Evolutionary conservation across 2,797 vertebrate genomes (phyloP).

Genomic region (Amazonetta brasiliensis): DNA sequence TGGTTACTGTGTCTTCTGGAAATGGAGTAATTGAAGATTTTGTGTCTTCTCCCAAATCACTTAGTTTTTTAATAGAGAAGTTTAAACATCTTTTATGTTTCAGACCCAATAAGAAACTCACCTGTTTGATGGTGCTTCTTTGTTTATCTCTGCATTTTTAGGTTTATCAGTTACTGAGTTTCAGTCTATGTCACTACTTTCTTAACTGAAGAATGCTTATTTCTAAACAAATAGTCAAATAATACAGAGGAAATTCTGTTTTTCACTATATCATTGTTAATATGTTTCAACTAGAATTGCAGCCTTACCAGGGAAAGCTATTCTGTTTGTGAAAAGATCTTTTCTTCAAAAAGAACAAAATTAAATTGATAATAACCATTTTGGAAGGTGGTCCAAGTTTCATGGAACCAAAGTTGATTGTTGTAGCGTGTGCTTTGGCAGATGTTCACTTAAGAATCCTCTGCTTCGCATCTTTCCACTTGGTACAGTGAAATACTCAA

Average conservation of each 20-base stretch:
- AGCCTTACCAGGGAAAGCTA: neutral
- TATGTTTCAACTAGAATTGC: neutral
- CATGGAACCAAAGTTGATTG: neutral
- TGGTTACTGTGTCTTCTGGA: neutral
- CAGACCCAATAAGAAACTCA: neutral
- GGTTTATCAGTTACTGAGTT: neutral
- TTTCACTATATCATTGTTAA: neutral
- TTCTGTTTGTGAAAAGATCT: neutral
- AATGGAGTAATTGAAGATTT: neutral
- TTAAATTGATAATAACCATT: neutral
- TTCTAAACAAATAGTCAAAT: neutral
- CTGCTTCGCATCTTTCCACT: neutral
- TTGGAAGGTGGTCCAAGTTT: neutral
- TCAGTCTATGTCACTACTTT: neutral
- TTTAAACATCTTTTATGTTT: neutral
- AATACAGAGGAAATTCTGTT: neutral
- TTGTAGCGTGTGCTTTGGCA: neutral
- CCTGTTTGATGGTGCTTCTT: neutral
- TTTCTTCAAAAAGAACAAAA: neutral
- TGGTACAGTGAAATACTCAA: neutral
- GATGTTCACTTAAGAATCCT: neutral
- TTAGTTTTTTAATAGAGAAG: neutral
- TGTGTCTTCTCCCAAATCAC: neutral
- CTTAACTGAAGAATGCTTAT: neutral
- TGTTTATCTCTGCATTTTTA: neutral